These are phyloP conservation scores for Sarcoramphus papa DNA, from an alignment of 2,797 vertebrate genomes.

Conservation along the genomic window DNA sequence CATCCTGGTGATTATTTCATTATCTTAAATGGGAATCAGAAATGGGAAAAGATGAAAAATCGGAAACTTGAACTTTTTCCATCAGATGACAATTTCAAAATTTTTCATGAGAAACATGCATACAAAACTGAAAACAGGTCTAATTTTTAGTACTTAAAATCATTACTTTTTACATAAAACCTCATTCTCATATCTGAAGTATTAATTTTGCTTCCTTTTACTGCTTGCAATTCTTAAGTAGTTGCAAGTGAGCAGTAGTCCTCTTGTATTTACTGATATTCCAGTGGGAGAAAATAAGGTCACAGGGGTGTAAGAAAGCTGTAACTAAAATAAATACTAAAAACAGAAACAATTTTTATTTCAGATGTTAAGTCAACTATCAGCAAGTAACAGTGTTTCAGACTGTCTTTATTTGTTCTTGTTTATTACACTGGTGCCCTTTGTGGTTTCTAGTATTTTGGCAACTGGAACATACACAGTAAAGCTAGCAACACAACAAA, in stretches of 20 bases:
- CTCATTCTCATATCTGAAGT: background rate
- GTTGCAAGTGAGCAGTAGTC: background rate
- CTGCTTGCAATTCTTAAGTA: background rate
- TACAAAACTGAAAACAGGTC: background rate
- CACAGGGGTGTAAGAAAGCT: background rate
- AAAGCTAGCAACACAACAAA: constrained; percentile 26
- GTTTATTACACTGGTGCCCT: constrained; percentile 4
- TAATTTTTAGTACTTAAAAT: background rate
- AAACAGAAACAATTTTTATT: background rate
- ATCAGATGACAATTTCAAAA: background rate
- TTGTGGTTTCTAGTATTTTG: constrained; percentile 47
- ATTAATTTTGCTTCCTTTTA: background rate
- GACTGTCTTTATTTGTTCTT: constrained; percentile 49
- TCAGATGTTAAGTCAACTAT: constrained; percentile 14
- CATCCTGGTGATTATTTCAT: background rate
- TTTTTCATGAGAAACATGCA: background rate
- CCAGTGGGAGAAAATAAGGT: background rate
- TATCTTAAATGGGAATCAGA: background rate
- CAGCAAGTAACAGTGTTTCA: background rate
- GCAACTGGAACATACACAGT: constrained; percentile 7
- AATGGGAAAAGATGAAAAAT: background rate
- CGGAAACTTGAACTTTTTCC: background rate
- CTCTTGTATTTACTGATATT: background rate
- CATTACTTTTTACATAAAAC: background rate
- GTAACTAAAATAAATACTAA: constrained; percentile 27